Evolutionary conservation across 2,113 vertebrate species (phyloP).

Genomic region (Pygoscelis antarcticus): DNA sequence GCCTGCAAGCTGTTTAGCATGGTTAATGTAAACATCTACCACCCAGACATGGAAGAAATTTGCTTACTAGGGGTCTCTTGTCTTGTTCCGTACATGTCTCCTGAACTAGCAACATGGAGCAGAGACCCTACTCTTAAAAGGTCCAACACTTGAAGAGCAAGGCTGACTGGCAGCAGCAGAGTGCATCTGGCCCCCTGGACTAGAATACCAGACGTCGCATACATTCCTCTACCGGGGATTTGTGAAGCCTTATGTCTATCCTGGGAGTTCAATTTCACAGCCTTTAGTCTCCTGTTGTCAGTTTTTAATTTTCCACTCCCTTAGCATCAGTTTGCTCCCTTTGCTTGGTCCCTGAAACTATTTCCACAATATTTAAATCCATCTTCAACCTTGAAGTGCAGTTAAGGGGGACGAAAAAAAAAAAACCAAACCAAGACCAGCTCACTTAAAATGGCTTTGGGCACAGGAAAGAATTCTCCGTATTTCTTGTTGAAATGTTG

Average conservation of each 20-base stretch:
- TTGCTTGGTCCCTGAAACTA: background rate
- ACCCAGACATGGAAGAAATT: background rate
- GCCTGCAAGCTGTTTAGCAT: background rate
- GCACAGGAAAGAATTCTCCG: constrained; percentile 88
- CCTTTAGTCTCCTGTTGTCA: background rate
- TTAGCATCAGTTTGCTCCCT: background rate
- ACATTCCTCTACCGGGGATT: background rate
- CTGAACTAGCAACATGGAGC: background rate
- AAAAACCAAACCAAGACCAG: background rate
- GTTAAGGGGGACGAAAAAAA: background rate
- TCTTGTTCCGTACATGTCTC: background rate
- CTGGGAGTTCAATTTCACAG: constrained; percentile 15
- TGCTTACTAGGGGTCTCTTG: background rate
- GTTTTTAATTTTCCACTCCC: background rate
- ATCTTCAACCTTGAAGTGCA: background rate
- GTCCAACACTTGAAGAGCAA: background rate
- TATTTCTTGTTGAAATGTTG: constrained; percentile 90
- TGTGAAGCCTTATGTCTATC: background rate
- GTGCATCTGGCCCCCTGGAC: background rate
- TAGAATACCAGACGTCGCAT: background rate
- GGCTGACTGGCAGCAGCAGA: background rate
- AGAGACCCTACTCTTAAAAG: background rate
- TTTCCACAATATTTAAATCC: constrained; percentile 14
- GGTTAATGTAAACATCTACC: background rate
- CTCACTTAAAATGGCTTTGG: constrained; percentile 85